Evolutionary conservation across 2,797 vertebrate species (phyloP), one percentile per base, ranked within the genome.

Genomic region (Rhinella marina): DNA sequence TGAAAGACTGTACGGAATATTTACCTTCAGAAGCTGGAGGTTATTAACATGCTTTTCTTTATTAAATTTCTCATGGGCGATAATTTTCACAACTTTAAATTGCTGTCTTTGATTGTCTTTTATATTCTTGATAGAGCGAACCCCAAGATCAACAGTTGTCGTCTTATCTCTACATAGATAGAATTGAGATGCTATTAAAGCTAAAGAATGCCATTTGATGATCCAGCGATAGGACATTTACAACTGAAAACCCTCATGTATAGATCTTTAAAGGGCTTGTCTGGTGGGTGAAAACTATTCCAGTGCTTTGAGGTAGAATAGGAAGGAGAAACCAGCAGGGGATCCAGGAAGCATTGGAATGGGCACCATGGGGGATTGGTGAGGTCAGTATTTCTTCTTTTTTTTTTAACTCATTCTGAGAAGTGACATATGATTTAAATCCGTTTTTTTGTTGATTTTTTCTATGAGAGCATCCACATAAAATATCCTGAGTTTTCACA

Each of bases 1-100:
- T 13, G 7, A 84, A 10, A 64, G 3, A 82, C 1, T 62, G 23
- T 7, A n/a, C 50, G 25, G 48, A 14, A 17, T 8, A 56, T 13
- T 82, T 77, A 89, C 88, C 88, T 89, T 50, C 68, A 89, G 27
- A 52, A 89, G 84, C n/a, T 86, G 88, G 52, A 89, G 79, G 32
- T 89, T 82, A 61, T 89, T 82, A 25, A 50, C 75, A 19, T 59
- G 66, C 78, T 81, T 77, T 7, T 48, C 29, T n/a, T 25, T 62
- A 32, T 89, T 57, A 70, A 50, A 86, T 56, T 86, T 89, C 16
- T 17, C 70, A 68, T 89, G 88, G 8, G 27, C 13, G 29, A 86
- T 82, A 25, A 29, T n/a, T 89, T 81, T 81, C 12, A 21, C 0
- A 52, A 89, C 79, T 25, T 32, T 86, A 61, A 89, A 86, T 23